These are phyloP conservation scores for Onthophagus taurus DNA, from an alignment of 1,140 invertebrate genomes.

Conservation along the genomic window DNA sequence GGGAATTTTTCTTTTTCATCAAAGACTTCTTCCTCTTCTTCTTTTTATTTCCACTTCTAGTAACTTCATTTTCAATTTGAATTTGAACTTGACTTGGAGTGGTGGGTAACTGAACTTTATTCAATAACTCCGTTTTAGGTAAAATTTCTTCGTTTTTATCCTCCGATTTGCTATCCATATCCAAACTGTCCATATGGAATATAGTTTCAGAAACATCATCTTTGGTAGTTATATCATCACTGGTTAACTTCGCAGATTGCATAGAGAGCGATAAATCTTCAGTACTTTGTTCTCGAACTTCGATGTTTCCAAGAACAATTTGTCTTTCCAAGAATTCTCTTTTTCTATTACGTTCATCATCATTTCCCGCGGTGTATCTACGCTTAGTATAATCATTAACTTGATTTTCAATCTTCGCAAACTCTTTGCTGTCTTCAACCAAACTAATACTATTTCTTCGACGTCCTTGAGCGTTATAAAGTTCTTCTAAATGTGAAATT, in stretches of 20 bases:
- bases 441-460: slow-evolving; percentile 30
- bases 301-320: slow-evolving; percentile 35
- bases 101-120: no score
- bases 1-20: slow-evolving; percentile 66
- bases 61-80: background rate
- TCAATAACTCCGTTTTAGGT: slow-evolving; percentile 37
- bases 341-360: slow-evolving; percentile 26
- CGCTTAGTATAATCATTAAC: slow-evolving; percentile 54
- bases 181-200: slow-evolving; percentile 57
- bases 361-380: slow-evolving; percentile 33
- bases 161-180: slow-evolving; percentile 38
- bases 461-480: slow-evolving; percentile 31
- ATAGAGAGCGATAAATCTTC: slow-evolving; percentile 32
- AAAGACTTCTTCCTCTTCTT: slow-evolving; percentile 68
- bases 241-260: slow-evolving; percentile 26
- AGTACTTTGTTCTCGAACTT: slow-evolving; percentile 27
- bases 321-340: slow-evolving; percentile 35
- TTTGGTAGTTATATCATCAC: slow-evolving; percentile 31
- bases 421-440: slow-evolving; percentile 19
- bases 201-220: slow-evolving; percentile 46
- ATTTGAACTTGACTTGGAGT: slow-evolving; percentile 1
- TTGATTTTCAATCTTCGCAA: slow-evolving; percentile 44
- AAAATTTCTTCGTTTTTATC: slow-evolving; percentile 33
- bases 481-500: slow-evolving; percentile 45
- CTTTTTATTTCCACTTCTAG: slow-evolving; percentile 49